Evolutionary conservation across 2,888 invertebrate genomes (phyloP), one percentile per base, ranked within the genome.

Genomic region (Chymomyza caudatula): DNA sequence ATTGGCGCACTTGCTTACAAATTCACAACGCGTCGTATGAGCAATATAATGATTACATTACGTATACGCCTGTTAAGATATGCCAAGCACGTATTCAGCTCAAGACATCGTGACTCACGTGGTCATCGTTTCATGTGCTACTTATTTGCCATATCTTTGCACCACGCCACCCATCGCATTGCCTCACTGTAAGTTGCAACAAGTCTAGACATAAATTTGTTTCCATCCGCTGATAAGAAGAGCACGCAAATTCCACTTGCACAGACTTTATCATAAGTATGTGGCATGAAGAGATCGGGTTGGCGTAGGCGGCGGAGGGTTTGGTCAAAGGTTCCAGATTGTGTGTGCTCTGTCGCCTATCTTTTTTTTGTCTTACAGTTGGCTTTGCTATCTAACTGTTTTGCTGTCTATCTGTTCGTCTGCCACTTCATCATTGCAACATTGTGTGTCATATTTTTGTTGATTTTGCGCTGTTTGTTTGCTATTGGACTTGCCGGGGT

Each of bases 391-490:
- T 37, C 29, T 37, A 8, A n/a, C 29, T 37, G 11, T 5, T 5
- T 25, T 3, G 2, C 29, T 37, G 29, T 37, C 29, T 37, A 8
- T 29, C 29, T 29, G 29, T 29, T 2, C 8, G 29, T 3, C 29
- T 37, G n/a, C n/a, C 20, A 5, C 52, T n/a, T 47, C 49, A 58
- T 57, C 65, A 68, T 53, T 77, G 80, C 78, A 78, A 80, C 79
- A 82, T 80, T 80, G 82, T 80, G 82, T 80, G 80, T 80, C 82
- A 82, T 75, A 78, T 74, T 78, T 79, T 57, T 79, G 79, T 80
- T 78, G 79, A 73, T 78, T 82, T 69, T 73, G 59, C 67, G 65
- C 66, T 66, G 60, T 66, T 51, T 60, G 51, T 60, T 71, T 25
- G 53, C 23, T 66, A 78, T 76, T 81, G 81, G 81, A 74, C 67